Evolutionary conservation across 2,888 invertebrate species (phyloP), one percentile per base, ranked within the genome.

Genomic region (Antheraea yamamai): DNA sequence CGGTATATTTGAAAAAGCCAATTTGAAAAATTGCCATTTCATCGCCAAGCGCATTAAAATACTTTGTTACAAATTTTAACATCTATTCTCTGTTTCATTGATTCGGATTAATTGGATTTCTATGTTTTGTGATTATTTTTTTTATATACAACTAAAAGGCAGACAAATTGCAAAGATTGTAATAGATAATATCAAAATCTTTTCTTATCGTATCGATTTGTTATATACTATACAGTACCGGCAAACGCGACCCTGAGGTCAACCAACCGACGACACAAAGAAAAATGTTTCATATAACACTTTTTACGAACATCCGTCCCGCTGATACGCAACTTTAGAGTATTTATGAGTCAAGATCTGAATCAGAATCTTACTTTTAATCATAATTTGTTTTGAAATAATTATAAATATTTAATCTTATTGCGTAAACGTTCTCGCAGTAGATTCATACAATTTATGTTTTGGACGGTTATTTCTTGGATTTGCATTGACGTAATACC

Each of bases 391-490:
- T 30, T 66, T 64, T 26, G 16, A 64, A 64, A 64, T 26, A 10
- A n/a, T 61, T 66, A 66, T 66, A 66, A 66, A 66, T 66, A 66
- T 66, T 66, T 66, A 66, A 66, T 16, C 30, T 61, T 23, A 7
- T 66, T 66, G 26, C 64, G 64, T 66, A 30, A 66, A 66, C 64
- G 30, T 30, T 30, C 16, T 30, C 26, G 30, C 14, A 26, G 64
- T 66, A 66, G 64, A 66, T 66, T 66, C 16, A 26, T 66, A 66
- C 64, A 66, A 35, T 66, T 66, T 30, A 66, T 30, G 30, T 30
- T 66, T 66, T 16, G 12, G 26, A 16, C 26, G 16, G 26, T 3
- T 30, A 30, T 66, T 66, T 66, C 64, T 66, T 66, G 30, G 6
- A n/a, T 61, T 61, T 23, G 10, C 12, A 26, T 16, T 66, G 64